Conservation (phyloP, 2,888 invertebrate genomes). For the Nesidiocoris tenuis region DNA sequence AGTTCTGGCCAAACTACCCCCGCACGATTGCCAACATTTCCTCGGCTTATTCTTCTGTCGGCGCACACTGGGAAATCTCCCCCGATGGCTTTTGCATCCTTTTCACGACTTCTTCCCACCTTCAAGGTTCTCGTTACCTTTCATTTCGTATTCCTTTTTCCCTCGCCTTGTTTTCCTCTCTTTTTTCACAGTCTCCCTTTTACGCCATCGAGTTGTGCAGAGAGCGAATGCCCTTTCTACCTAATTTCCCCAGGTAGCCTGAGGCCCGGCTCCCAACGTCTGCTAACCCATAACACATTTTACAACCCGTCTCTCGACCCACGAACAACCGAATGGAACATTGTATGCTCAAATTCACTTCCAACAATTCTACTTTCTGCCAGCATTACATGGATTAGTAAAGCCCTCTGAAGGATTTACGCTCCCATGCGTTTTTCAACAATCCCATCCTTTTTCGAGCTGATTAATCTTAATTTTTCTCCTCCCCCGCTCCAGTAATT, state of each 20-base stretch:
- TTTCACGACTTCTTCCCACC: neutral
- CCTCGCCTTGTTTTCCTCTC: neutral
- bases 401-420: neutral
- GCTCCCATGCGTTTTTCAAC: neutral
- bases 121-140: neutral
- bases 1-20: neutral
- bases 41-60: neutral
- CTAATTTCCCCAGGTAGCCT: conserved; percentile 25
- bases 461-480: too few species aligned
- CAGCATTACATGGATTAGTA: neutral
- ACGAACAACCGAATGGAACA: neutral
- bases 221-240: neutral
- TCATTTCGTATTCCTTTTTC: neutral
- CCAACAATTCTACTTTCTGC: neutral
- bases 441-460: neutral
- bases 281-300: neutral
- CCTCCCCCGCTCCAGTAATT: too few species aligned
- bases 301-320: neutral
- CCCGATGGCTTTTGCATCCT: neutral
- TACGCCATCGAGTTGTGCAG: neutral
- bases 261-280: neutral
- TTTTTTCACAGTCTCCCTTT: neutral
- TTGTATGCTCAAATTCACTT: neutral
- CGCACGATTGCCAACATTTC: neutral
- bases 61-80: neutral